Evolutionary conservation across 2,797 vertebrate genomes (phyloP), one percentile per base, ranked within the genome.

Genomic region (Dermochelys coriacea): DNA sequence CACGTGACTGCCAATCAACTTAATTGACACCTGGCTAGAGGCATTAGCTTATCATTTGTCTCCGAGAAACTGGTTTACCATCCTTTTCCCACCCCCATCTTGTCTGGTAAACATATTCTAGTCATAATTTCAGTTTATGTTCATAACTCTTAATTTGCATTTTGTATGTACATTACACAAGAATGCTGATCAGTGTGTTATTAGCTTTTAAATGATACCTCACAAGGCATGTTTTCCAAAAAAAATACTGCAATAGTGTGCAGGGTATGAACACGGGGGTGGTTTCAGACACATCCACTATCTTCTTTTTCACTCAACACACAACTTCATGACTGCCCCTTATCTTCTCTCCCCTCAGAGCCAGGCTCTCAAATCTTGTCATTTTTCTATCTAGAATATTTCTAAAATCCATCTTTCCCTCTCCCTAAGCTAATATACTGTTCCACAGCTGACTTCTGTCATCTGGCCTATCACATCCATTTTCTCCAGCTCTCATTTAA

Each of bases 361-460:
- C 27, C 41, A 59, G 34, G 27, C 29, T 57, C 4, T 29, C 52
- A 51, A 82, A 82, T 14, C 27, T 2, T 52, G 5, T 1, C 74
- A 75, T 45, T 75, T 75, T 47, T 14, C 25, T 41, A 75, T 7
- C 49, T 45, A 57, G 57, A 31, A 9, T 0, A 15, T 2, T 61
- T 21, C 89, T 85, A 55, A 59, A 77, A 29, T 77, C 27, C 45
- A 47, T 18, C 18, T 68, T 2, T 23, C 74, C 49, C 31, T 6
- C 12, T 31, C 19, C 54, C 12, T 47, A 57, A 0, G 9, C 34
- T 0, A 2, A 83, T 90, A 2, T 0, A 2, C 5, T 14, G 2
- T 3, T 86, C 12, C 27, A 77, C 27, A 7, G 14, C 45, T 3
- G 4, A 49, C 45, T 77, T 75, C 12, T 75, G 74, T 49, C 74